A percentile compares a stretch with the other conserved stretches of the same genome.
Evolutionary conservation across 2,113 vertebrate genomes (phyloP).

Genomic region (Octodon degus): DNA sequence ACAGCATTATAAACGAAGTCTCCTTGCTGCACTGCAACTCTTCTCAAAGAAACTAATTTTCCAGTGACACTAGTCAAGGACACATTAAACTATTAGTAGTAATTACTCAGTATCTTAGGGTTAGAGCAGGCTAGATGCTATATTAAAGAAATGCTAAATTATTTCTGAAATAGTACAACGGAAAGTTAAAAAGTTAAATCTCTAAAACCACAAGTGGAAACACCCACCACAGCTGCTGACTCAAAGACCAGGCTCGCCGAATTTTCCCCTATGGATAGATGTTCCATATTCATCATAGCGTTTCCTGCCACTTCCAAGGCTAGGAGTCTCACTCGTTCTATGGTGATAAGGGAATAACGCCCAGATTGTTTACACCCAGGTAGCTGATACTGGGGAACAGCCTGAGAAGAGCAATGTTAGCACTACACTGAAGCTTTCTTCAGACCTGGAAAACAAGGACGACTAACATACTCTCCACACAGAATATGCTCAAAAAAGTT

Average conservation of each 20-base stretch:
- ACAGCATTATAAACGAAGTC: slow-evolving; percentile 32
- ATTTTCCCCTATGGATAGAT: slow-evolving; percentile 18
- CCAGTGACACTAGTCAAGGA: not conserved
- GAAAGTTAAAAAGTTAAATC: slow-evolving; percentile 21
- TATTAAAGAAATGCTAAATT: slow-evolving; percentile 33
- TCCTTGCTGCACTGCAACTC: not conserved
- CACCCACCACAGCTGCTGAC: not conserved
- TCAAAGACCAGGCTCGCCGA: slow-evolving; percentile 11
- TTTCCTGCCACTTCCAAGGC: slow-evolving; percentile 20
- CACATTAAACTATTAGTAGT: not conserved
- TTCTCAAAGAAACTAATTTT: slow-evolving; percentile 46
- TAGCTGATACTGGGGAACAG: not conserved
- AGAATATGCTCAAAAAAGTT: not conserved
- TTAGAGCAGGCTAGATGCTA: not conserved
- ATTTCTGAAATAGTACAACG: slow-evolving; percentile 31
- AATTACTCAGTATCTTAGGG: slow-evolving; percentile 2
- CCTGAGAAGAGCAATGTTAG: not conserved
- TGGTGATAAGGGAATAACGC: slow-evolving; percentile 16
- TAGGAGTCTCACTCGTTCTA: slow-evolving; percentile 31
- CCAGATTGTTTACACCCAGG: not conserved
- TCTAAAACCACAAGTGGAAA: slow-evolving; percentile 41
- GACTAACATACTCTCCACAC: not conserved
- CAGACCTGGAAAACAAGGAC: slow-evolving; percentile 29
- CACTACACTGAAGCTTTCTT: slow-evolving; percentile 39
- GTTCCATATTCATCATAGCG: not conserved